phyloP scores from a whole-genome alignment of 2,888 invertebrate species.

The Sinotaia quadrata region DNA sequence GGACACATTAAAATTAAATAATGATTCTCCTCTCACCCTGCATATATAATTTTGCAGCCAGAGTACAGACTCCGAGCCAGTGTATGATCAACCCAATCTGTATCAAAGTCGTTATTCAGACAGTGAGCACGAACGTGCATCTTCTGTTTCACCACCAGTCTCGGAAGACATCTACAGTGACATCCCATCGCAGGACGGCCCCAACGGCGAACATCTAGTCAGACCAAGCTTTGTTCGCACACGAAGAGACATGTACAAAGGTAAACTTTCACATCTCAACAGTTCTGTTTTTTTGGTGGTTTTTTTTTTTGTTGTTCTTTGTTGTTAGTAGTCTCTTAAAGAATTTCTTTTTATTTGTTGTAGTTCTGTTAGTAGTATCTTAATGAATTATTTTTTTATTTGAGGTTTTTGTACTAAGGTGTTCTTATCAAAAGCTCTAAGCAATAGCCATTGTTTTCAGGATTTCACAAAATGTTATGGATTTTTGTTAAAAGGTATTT shows the following conservation, averaged over 20 bases:
- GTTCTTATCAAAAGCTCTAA: no score
- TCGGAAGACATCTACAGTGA: slow-evolving; percentile 48
- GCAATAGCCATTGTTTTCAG: no score
- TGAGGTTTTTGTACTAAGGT: no score
- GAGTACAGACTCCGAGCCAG: slow-evolving; percentile 69
- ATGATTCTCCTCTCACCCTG: no score
- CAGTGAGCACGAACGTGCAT: slow-evolving; percentile 59
- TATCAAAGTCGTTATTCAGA: slow-evolving; percentile 54
- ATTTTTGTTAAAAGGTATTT: no score
- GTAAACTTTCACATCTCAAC: slow-evolving; percentile 67
- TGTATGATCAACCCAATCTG: slow-evolving; percentile 78
- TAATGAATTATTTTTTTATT: no score
- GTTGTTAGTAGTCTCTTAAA: not conserved
- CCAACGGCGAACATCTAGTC: slow-evolving; percentile 73
- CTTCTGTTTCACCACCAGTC: slow-evolving; percentile 71
- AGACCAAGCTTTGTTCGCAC: slow-evolving; percentile 74
- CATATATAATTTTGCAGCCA: slow-evolving; percentile 51
- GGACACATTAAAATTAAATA: no score
- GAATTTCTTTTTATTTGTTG: not conserved
- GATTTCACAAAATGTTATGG: no score
- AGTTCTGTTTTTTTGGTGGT: not conserved
- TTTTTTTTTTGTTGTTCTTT: not conserved
- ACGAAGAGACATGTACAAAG: slow-evolving; percentile 75
- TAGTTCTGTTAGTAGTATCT: no score
- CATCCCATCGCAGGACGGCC: slow-evolving; percentile 71